Conservation (phyloP, 2,888 invertebrate genomes). For the Amorpha juglandis region DNA sequence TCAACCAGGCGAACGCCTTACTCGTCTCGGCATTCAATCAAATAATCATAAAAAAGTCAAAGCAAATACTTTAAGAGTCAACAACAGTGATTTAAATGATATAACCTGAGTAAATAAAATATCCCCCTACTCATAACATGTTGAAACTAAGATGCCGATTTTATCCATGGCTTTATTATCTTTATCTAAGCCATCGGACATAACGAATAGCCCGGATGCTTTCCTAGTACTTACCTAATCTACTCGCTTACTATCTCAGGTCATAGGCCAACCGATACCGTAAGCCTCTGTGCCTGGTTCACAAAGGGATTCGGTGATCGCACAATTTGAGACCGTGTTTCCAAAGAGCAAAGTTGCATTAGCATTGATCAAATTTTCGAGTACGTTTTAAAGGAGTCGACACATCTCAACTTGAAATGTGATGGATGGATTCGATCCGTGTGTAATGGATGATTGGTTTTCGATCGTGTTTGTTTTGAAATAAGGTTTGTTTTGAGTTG, state of each 20-base stretch:
- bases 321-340: slow-evolving; percentile 1
- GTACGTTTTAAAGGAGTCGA: slow-evolving; percentile 55
- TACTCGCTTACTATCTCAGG: slow-evolving; percentile 66
- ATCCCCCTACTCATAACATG: neutral
- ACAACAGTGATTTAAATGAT: neutral
- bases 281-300: slow-evolving; percentile 50
- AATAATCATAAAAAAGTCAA: no score
- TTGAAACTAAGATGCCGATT: slow-evolving; percentile 51
- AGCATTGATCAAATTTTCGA: slow-evolving; percentile 36
- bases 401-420: slow-evolving; percentile 59
- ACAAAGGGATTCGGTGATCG: slow-evolving; percentile 33
- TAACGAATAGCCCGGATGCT: slow-evolving; percentile 46
- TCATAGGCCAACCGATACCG: slow-evolving; percentile 75
- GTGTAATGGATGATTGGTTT: slow-evolving; percentile 47
- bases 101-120: neutral
- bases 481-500: slow-evolving; percentile 35
- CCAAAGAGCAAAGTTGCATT: neutral
- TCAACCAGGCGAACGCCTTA: no score
- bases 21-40: no score
- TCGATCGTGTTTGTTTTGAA: slow-evolving; percentile 36
- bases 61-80: neutral
- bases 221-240: slow-evolving; percentile 63
- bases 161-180: slow-evolving; percentile 55
- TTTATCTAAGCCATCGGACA: slow-evolving; percentile 65
- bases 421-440: slow-evolving; percentile 65